Percentiles rank a stretch among this genome's conserved stretches.
phyloP scores from a whole-genome alignment of 2,888 invertebrate species.

The Lagria hirta region DNA sequence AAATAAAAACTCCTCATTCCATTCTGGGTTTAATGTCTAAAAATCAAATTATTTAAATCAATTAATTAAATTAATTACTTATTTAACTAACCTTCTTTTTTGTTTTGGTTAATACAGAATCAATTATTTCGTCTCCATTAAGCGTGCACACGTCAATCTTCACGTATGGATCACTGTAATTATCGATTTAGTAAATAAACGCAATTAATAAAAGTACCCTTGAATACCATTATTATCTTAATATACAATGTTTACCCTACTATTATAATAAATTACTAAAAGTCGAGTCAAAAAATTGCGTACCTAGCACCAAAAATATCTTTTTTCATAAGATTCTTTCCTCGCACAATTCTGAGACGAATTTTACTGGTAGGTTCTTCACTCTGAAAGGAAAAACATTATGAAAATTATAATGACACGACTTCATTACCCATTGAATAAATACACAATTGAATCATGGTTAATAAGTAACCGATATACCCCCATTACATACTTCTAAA shows the following conservation, averaged over 20 bases:
- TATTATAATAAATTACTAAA: too few species aligned
- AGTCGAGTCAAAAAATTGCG: too few species aligned
- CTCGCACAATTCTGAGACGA: constrained; percentile 82
- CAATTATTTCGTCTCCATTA: constrained; percentile 84
- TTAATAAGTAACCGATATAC: too few species aligned
- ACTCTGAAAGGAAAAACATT: constrained; percentile 55
- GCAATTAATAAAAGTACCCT: too few species aligned
- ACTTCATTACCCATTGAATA: too few species aligned
- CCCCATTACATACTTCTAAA: too few species aligned
- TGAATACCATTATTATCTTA: too few species aligned
- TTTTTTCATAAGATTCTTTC: constrained; percentile 92
- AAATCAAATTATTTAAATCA: constrained; percentile 29
- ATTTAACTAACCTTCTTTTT: constrained; percentile 84
- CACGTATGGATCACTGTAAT: constrained; percentile 93
- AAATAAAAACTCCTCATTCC: constrained; percentile 98
- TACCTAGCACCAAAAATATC: constrained; percentile 99
- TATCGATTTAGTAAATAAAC: constrained; percentile 22
- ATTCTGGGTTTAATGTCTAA: constrained; percentile 94
- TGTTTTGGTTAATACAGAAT: constrained; percentile 92
- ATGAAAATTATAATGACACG: constrained; percentile 3
- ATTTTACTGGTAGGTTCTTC: constrained; percentile 81
- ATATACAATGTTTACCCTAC: too few species aligned
- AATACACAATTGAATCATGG: too few species aligned
- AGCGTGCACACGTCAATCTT: constrained; percentile 85
- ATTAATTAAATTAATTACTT: background rate